phyloP scores from a whole-genome alignment of 92 coral and sea anemone genomes.

The Chrysogorgia sp. region DNA sequence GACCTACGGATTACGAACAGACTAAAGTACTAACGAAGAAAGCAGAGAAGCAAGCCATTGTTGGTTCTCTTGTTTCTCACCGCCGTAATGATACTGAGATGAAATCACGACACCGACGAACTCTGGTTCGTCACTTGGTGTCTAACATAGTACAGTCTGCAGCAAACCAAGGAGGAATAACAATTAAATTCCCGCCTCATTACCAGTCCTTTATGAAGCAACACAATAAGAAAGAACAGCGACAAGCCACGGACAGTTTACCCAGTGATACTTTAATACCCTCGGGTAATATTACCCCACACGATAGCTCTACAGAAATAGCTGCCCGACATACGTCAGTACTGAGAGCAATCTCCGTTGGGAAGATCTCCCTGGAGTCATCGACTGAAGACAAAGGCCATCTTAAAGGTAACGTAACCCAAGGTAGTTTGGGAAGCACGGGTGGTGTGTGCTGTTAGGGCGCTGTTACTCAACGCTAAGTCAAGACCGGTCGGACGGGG shows the following conservation, averaged over 20 bases:
- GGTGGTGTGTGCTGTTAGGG: no score
- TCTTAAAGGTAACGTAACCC: no score
- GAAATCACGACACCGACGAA: background rate
- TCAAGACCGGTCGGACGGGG: no score
- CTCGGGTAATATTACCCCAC: background rate
- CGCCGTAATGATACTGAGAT: background rate
- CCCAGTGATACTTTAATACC: no score
- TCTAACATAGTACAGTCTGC: background rate
- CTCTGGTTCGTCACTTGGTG: background rate
- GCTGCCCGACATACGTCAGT: background rate
- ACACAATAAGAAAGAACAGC: background rate
- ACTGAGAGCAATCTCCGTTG: background rate
- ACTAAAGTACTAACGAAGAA: background rate
- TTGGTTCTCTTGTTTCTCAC: background rate
- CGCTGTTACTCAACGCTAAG: no score
- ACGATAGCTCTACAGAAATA: background rate
- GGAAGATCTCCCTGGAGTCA: background rate
- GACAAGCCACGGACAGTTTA: no score
- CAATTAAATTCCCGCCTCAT: slow-evolving; percentile 13
- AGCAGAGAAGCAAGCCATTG: background rate
- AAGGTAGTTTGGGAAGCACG: background rate
- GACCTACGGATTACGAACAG: slow-evolving; percentile 27
- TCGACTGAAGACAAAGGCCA: background rate
- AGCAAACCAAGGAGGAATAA: background rate
- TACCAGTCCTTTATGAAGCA: slow-evolving; percentile 21